Conservation (phyloP, 37 sponge, comb jelly and placozoan species). For the Geodia barretti region DNA sequence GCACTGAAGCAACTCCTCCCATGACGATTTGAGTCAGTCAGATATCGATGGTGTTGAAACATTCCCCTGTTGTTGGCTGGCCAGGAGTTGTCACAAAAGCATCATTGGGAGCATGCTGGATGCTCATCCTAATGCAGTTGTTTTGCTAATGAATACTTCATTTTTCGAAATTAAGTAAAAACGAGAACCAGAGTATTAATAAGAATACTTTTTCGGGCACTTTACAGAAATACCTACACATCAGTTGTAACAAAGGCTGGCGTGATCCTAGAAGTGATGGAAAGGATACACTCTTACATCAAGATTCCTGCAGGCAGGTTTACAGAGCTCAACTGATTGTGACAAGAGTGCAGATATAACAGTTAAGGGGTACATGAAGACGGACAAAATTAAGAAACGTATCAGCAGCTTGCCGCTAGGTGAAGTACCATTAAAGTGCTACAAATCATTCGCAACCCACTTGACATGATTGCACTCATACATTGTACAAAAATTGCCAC, state of each 20-base stretch:
- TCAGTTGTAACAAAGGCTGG: slow-evolving; percentile 6
- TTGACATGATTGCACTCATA: slow-evolving; percentile 64
- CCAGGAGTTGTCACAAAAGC: slow-evolving; percentile 45
- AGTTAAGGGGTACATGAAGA: too few relatives aligned
- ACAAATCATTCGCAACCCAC: slow-evolving; percentile 64
- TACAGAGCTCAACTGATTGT: too few relatives aligned
- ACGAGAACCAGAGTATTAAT: too few relatives aligned
- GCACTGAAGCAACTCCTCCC: too few relatives aligned
- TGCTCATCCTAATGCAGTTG: slow-evolving; percentile 38
- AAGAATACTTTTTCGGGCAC: slow-evolving; percentile 8
- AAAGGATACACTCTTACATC: slow-evolving; percentile 52
- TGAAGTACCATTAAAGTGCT: slow-evolving; percentile 1
- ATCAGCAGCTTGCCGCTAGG: too few relatives aligned
- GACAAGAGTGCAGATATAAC: too few relatives aligned
- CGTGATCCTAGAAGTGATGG: neutral
- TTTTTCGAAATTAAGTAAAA: neutral
- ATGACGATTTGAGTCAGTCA: neutral
- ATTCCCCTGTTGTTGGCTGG: slow-evolving; percentile 30
- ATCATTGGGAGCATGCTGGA: slow-evolving; percentile 36
- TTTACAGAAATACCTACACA: slow-evolving; percentile 43
- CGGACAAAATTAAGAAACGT: too few relatives aligned
- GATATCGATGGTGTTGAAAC: neutral
- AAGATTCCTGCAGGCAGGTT: too few relatives aligned
- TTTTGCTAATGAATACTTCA: slow-evolving; percentile 30
- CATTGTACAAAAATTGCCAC: slow-evolving; percentile 41